Evolutionary conservation across 2,797 vertebrate genomes (phyloP).

Genomic region (Otolemur crassicaudatus): DNA sequence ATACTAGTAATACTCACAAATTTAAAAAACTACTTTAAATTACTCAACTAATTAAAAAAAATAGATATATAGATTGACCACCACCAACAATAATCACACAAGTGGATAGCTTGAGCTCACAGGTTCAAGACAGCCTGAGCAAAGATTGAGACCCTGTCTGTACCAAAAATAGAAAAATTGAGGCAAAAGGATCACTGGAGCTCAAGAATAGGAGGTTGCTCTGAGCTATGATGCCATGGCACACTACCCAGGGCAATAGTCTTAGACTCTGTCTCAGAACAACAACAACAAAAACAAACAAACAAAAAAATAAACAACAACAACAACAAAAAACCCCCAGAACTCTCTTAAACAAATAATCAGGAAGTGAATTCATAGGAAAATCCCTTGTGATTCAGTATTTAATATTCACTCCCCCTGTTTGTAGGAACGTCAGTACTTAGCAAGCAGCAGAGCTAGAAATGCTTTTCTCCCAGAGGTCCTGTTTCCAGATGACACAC

Average conservation of each 20-base stretch:
- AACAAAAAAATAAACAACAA: too few relatives aligned
- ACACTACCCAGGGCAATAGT: too few relatives aligned
- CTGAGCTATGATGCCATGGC: too few relatives aligned
- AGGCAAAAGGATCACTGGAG: too few relatives aligned
- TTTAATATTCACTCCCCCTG: background rate
- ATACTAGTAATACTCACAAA: background rate
- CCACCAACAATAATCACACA: background rate
- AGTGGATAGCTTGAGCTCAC: too few relatives aligned
- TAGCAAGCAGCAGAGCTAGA: constrained; percentile 40
- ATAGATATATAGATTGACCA: background rate
- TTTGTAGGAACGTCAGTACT: constrained; percentile 42
- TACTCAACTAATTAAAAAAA: constrained; percentile 20
- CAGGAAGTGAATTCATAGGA: background rate
- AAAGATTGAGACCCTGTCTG: too few relatives aligned
- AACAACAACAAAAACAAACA: too few relatives aligned
- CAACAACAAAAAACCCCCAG: background rate
- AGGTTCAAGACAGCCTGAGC: too few relatives aligned
- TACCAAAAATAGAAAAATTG: too few relatives aligned
- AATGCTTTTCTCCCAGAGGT: constrained; percentile 32
- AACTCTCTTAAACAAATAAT: background rate
- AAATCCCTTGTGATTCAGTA: background rate
- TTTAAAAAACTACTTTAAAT: too few relatives aligned
- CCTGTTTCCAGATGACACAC: constrained; percentile 55
- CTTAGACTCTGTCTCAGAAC: too few relatives aligned
- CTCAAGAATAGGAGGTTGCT: too few relatives aligned